Evolutionary conservation across 2,888 invertebrate genomes (phyloP).

Genomic region (Myathropa florea): DNA sequence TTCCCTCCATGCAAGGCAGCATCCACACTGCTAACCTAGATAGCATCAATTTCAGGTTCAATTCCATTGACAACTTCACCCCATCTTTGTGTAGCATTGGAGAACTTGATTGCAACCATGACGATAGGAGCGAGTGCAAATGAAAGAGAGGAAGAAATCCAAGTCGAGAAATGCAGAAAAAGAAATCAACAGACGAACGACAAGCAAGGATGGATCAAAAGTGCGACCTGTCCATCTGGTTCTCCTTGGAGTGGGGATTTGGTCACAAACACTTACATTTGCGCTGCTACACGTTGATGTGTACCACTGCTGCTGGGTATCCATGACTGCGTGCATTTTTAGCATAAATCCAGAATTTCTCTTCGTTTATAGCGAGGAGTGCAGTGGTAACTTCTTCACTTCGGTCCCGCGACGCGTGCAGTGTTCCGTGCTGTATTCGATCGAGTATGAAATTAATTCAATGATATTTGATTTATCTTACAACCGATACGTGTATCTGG

Average conservation of each 20-base stretch:
- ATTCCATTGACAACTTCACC: slow-evolving; percentile 32
- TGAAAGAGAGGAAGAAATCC: slow-evolving; percentile 5
- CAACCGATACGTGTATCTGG: slow-evolving; percentile 33
- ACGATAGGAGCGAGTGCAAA: neutral
- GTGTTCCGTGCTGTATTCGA: slow-evolving; percentile 38
- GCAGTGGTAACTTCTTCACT: neutral
- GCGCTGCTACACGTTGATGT: neutral
- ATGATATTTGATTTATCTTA: slow-evolving; percentile 40
- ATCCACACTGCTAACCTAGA: slow-evolving; percentile 56
- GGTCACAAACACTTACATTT: slow-evolving; percentile 33
- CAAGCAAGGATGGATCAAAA: slow-evolving; percentile 28
- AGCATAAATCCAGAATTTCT: slow-evolving; percentile 54
- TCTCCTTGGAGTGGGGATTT: slow-evolving; percentile 19
- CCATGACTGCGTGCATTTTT: neutral
- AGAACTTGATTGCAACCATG: slow-evolving; percentile 13
- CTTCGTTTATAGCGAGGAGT: slow-evolving; percentile 18
- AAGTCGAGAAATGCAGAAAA: slow-evolving; percentile 5
- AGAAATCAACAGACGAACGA: slow-evolving; percentile 2
- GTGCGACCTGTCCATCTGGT: slow-evolving; percentile 39
- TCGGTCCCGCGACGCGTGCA: slow-evolving; percentile 23
- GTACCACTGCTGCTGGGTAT: neutral
- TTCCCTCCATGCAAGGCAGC: slow-evolving; percentile 44
- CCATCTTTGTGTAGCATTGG: slow-evolving; percentile 8
- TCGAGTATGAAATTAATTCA: slow-evolving; percentile 64
- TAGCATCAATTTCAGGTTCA: slow-evolving; percentile 51